A percentile compares a stretch with the other conserved stretches of the same genome.
Evolutionary conservation across 2,888 invertebrate genomes (phyloP).

Genomic region (Drosophila antonietae): DNA sequence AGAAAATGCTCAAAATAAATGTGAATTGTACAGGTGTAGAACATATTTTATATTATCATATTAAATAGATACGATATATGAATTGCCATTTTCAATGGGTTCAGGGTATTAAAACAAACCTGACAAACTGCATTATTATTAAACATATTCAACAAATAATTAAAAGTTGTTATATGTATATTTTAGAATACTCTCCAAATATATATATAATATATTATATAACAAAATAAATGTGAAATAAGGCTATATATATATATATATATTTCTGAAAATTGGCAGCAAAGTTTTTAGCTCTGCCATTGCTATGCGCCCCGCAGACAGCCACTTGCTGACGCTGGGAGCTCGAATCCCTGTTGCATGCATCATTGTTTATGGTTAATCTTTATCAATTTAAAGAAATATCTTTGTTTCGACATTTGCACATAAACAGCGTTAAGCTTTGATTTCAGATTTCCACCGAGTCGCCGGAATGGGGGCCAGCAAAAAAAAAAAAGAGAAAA

Average conservation of each 20-base stretch:
- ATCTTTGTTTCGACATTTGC: constrained; percentile 81
- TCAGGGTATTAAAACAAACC: too few relatives aligned
- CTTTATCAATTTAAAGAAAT: constrained; percentile 81
- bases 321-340: constrained; percentile 51
- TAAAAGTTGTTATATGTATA: too few relatives aligned
- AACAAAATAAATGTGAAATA: too few relatives aligned
- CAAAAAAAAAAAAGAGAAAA: too few relatives aligned
- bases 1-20: constrained; percentile 14
- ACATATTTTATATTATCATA: neutral
- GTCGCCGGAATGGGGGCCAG: neutral
- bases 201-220: too few relatives aligned
- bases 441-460: constrained; percentile 44
- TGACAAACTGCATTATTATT: too few relatives aligned
- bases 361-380: constrained; percentile 75
- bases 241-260: neutral
- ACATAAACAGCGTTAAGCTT: constrained; percentile 76
- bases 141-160: too few relatives aligned
- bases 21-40: constrained; percentile 15
- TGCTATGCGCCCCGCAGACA: constrained; percentile 54
- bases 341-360: constrained; percentile 47
- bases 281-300: constrained; percentile 8
- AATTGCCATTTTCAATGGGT: too few relatives aligned
- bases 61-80: neutral
- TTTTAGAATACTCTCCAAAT: too few relatives aligned
- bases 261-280: constrained; percentile 14